A percentile compares a stretch with the other conserved stretches of the same genome.
phyloP scores from a whole-genome alignment of 2,797 vertebrate species.

The Ataeniobius toweri region DNA sequence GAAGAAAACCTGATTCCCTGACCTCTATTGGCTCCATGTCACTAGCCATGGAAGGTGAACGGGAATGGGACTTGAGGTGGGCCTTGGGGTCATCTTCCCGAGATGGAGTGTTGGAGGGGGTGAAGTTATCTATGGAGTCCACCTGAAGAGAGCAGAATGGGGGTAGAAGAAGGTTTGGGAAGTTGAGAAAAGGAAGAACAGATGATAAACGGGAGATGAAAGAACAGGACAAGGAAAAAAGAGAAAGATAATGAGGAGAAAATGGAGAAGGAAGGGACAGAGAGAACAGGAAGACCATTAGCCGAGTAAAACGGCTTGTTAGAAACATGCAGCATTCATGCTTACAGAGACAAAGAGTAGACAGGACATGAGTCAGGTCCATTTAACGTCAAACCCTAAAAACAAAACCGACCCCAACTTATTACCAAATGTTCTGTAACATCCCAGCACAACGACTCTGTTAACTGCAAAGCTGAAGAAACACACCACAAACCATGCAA shows the following conservation, averaged over 20 bases:
- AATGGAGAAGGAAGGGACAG: background rate
- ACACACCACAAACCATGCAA: constrained; percentile 54
- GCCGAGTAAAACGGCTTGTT: constrained; percentile 2
- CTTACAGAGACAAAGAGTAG: constrained; percentile 11
- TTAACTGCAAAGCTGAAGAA: constrained; percentile 22
- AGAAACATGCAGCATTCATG: constrained; percentile 39
- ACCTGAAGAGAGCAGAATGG: constrained; percentile 74
- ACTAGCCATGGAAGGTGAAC: constrained; percentile 89
- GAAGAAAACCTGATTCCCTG: constrained; percentile 18
- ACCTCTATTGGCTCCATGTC: constrained; percentile 92
- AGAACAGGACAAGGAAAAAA: background rate
- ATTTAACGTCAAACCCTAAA: background rate
- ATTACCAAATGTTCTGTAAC: constrained; percentile 5
- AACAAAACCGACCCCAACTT: constrained; percentile 21
- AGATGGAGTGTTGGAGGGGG: constrained; percentile 88
- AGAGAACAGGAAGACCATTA: background rate
- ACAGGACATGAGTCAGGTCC: constrained; percentile 2
- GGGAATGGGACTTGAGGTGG: constrained; percentile 86
- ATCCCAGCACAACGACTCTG: constrained; percentile 28
- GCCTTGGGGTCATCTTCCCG: constrained; percentile 87
- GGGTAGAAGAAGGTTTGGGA: background rate
- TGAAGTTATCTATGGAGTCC: constrained; percentile 91
- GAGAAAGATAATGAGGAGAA: background rate
- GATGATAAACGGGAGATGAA: background rate
- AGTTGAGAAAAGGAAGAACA: background rate